A percentile compares a stretch with the other conserved stretches of the same genome.
These are phyloP conservation scores for Cheilosia vernalis DNA, from an alignment of 2,888 invertebrate genomes.

Conservation along the genomic window DNA sequence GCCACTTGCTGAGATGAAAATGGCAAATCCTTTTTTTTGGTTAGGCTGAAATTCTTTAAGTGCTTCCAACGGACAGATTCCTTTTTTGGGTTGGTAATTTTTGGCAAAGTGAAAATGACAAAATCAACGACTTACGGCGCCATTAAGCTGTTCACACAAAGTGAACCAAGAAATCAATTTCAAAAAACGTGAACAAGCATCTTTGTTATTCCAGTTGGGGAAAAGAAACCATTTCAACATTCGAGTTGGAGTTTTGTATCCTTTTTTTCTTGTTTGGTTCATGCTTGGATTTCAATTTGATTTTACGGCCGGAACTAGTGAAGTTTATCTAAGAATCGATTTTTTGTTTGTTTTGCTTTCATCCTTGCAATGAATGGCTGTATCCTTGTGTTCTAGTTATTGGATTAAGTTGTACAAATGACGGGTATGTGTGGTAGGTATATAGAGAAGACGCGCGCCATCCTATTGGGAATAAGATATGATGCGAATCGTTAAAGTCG, in stretches of 20 bases:
- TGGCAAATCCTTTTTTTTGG: background rate
- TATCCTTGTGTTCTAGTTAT: conserved; percentile 15
- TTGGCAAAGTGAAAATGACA: conserved; percentile 11
- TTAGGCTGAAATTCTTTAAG: background rate
- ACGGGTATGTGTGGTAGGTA: background rate
- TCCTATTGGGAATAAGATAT: background rate
- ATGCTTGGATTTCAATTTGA: conserved; percentile 27
- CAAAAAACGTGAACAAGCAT: conserved; percentile 28
- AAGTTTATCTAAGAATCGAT: conserved; percentile 32
- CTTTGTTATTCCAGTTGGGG: background rate
- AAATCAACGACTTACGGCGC: conserved; percentile 45
- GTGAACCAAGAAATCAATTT: conserved; percentile 54
- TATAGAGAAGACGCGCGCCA: background rate
- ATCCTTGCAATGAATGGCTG: background rate
- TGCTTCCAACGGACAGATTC: background rate
- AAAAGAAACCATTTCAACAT: conserved; percentile 8
- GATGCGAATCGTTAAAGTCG: background rate
- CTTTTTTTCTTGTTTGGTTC: background rate
- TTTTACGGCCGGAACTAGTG: conserved; percentile 38
- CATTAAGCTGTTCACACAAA: conserved; percentile 43
- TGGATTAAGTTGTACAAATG: background rate
- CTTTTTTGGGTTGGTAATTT: conserved; percentile 11
- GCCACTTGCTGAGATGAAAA: conserved; percentile 22
- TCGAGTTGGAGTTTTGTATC: conserved; percentile 15
- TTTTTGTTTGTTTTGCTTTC: conserved; percentile 1